Conservation (phyloP, 2,113 vertebrate species). For the Varanus salvator region DNA sequence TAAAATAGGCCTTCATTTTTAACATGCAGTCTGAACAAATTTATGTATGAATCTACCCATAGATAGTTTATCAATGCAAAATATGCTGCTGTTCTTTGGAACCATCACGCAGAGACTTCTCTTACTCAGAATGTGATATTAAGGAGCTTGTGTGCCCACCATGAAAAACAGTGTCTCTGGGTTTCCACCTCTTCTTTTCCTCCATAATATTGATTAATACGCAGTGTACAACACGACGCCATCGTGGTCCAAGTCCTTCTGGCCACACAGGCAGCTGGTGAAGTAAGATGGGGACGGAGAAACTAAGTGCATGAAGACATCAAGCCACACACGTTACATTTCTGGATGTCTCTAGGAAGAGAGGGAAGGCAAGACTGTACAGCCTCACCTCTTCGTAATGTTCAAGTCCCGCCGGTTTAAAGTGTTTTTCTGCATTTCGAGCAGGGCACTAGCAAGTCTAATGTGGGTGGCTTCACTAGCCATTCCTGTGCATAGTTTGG, state of each 20-base stretch:
- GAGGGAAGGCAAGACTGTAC: no score
- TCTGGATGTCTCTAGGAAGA: not conserved
- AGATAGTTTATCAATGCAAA: no score
- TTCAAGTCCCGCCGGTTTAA: not conserved
- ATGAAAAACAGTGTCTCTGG: not conserved
- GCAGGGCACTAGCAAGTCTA: not conserved
- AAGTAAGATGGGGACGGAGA: not conserved
- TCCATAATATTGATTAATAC: not conserved
- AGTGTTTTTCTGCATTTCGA: not conserved
- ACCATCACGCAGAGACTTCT: no score
- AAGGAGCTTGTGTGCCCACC: no score
- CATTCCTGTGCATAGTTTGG: not conserved
- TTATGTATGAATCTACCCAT: no score
- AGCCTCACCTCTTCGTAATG: not conserved
- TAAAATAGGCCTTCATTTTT: no score
- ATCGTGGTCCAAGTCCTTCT: not conserved
- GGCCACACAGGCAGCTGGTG: not conserved
- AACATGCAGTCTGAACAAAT: no score
- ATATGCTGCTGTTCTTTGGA: no score
- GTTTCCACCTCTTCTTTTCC: not conserved
- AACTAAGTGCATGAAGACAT: not conserved
- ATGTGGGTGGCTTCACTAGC: not conserved
- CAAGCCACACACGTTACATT: not conserved
- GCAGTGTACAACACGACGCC: no score
- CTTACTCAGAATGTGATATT: no score